Conservation (phyloP, 1,140 invertebrate species). For the Camponotus pennsylvanicus region DNA sequence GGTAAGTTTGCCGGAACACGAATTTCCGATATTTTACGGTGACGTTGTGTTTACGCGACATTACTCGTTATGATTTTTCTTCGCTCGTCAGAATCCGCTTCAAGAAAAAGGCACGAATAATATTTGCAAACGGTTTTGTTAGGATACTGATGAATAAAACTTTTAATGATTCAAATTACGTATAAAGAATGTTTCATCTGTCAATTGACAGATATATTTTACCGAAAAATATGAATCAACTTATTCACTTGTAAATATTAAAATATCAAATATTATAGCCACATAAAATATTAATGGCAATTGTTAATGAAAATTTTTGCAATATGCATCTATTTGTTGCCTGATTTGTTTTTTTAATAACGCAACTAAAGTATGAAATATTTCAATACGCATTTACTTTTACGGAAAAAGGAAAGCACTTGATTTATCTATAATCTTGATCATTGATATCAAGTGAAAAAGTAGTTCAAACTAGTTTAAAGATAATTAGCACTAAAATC, state of each 20-base stretch:
- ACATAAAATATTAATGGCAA: not conserved
- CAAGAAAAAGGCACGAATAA: conserved; percentile 11
- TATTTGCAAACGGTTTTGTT: conserved; percentile 16
- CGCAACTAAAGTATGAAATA: not conserved
- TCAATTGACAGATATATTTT: not conserved
- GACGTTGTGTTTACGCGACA: conserved; percentile 27
- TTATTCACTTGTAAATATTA: no score
- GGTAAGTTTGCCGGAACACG: conserved; percentile 72
- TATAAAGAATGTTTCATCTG: not conserved
- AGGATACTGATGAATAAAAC: conserved; percentile 27
- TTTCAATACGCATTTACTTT: not conserved
- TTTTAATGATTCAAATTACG: not conserved
- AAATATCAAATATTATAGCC: not conserved
- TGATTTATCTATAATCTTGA: conserved; percentile 17
- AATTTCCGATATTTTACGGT: conserved; percentile 40
- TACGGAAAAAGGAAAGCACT: not conserved
- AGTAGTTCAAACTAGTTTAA: conserved; percentile 4
- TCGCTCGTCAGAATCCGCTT: conserved; percentile 14
- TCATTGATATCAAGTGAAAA: not conserved
- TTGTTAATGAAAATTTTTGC: not conserved
- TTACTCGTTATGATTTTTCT: conserved; percentile 50
- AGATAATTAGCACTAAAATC: not conserved
- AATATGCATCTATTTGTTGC: not conserved
- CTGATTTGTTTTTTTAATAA: not conserved
- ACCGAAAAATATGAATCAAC: not conserved